Percentiles rank a stretch among this genome's conserved stretches.
Evolutionary conservation across 2,888 invertebrate genomes (phyloP).

Genomic region (Gastracanthus pulcherrimus): DNA sequence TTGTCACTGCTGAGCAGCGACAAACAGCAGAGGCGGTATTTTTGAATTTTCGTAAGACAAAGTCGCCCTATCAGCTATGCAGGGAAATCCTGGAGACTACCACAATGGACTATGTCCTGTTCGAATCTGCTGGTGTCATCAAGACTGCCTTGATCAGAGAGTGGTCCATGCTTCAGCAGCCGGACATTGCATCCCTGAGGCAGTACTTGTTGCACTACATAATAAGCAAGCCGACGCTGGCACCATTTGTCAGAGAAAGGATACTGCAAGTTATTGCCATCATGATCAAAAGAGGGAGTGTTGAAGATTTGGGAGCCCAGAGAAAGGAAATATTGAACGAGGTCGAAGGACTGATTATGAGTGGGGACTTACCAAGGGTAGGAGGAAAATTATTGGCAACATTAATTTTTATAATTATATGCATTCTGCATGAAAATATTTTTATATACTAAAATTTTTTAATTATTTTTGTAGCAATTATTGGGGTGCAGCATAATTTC

Average conservation of each 20-base stretch:
- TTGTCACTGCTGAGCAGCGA: slow-evolving; percentile 88
- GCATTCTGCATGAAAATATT: too few relatives aligned
- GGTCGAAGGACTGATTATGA: slow-evolving; percentile 87
- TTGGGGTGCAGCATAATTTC: slow-evolving; percentile 91
- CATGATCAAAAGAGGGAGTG: slow-evolving; percentile 90
- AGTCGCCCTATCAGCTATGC: slow-evolving; percentile 89
- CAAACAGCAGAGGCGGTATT: slow-evolving; percentile 90
- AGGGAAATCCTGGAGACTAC: slow-evolving; percentile 87
- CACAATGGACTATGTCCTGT: slow-evolving; percentile 88
- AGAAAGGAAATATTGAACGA: slow-evolving; percentile 84
- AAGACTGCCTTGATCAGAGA: slow-evolving; percentile 91
- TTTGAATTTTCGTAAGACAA: slow-evolving; percentile 88
- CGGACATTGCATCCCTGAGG: slow-evolving; percentile 84
- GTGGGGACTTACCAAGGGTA: slow-evolving; percentile 83
- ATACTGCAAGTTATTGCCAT: slow-evolving; percentile 89
- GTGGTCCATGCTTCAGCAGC: slow-evolving; percentile 86
- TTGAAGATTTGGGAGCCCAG: slow-evolving; percentile 86
- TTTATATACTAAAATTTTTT: neutral
- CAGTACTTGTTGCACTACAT: slow-evolving; percentile 90
- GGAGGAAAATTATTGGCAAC: slow-evolving; percentile 54
- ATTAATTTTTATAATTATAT: slow-evolving; percentile 38
- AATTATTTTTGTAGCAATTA: slow-evolving; percentile 81
- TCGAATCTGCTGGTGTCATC: slow-evolving; percentile 91
- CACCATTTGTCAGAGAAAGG: slow-evolving; percentile 87
- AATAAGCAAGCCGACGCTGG: slow-evolving; percentile 82